A percentile compares a stretch with the other conserved stretches of the same genome.
These are phyloP conservation scores for Phenganax marumi DNA, from an alignment of 92 coral and sea anemone genomes.

Conservation along the genomic window DNA sequence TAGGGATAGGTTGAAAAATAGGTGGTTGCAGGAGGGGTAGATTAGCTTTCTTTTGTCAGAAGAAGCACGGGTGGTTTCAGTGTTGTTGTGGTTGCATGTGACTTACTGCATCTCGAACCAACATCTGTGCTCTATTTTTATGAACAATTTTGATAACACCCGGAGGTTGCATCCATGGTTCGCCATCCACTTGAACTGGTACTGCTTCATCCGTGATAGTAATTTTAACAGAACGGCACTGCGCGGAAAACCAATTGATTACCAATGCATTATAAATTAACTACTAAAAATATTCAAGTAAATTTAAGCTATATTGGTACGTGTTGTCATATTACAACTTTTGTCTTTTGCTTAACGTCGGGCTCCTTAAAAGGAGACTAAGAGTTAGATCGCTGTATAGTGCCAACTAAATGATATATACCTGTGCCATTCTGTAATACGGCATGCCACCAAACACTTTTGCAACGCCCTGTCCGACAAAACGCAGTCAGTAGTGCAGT, in stretches of 20 bases:
- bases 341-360: no score
- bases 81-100: neutral
- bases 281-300: no score
- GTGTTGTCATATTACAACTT: no score
- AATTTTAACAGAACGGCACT: constrained; percentile 96
- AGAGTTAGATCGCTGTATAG: neutral
- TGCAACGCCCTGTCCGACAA: constrained; percentile 74
- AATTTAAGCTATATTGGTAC: no score
- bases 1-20: no score
- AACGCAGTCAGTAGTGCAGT: neutral
- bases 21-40: neutral
- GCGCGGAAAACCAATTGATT: neutral
- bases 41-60: neutral
- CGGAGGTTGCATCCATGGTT: constrained; percentile 99
- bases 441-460: constrained; percentile 99
- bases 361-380: neutral
- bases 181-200: constrained; percentile 98
- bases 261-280: neutral
- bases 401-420: constrained; percentile 19
- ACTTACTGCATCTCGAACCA: constrained; percentile 95
- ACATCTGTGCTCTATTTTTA: constrained; percentile 97
- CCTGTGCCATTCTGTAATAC: constrained; percentile 97
- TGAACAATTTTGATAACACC: constrained; percentile 96
- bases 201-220: constrained; percentile 87
- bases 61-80: neutral